These are phyloP conservation scores for Cygnus olor DNA, from an alignment of 2,797 vertebrate species.

Conservation along the genomic window DNA sequence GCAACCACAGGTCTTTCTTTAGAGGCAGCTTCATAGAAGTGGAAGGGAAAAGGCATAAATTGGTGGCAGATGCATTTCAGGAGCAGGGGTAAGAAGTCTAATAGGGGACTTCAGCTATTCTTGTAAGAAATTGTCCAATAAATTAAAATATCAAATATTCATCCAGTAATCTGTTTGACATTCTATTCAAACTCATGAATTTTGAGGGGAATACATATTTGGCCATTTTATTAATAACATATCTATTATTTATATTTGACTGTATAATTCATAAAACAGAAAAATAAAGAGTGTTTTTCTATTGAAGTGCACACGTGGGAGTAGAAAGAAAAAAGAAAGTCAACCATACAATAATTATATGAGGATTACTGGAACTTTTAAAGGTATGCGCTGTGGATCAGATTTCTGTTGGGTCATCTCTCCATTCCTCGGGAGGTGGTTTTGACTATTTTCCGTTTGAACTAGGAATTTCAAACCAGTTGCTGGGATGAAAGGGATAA, in stretches of 20 bases:
- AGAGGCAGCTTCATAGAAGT: not conserved
- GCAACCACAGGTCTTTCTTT: fast-evolving
- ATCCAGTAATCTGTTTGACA: constrained; percentile 47
- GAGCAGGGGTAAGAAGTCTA: not conserved
- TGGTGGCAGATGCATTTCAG: not conserved
- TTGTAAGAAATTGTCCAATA: not conserved
- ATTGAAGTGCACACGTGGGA: not conserved
- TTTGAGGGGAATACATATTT: constrained; percentile 7
- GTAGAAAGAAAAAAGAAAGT: not conserved
- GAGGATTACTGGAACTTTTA: not conserved
- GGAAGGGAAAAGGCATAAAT: not conserved
- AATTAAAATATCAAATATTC: constrained; percentile 64
- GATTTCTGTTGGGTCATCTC: not conserved
- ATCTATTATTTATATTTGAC: constrained; percentile 54
- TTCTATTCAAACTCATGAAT: constrained; percentile 18
- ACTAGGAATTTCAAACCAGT: not conserved
- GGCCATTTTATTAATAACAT: constrained; percentile 35
- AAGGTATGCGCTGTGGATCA: not conserved
- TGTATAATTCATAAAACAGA: constrained; percentile 56
- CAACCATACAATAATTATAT: not conserved
- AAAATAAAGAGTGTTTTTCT: constrained; percentile 39
- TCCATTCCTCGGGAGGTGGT: not conserved
- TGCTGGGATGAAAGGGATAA: not conserved
- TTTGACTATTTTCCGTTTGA: not conserved
- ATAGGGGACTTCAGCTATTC: not conserved